phyloP scores from a whole-genome alignment of 2,888 invertebrate genomes.

The Apotomis betuletana region DNA sequence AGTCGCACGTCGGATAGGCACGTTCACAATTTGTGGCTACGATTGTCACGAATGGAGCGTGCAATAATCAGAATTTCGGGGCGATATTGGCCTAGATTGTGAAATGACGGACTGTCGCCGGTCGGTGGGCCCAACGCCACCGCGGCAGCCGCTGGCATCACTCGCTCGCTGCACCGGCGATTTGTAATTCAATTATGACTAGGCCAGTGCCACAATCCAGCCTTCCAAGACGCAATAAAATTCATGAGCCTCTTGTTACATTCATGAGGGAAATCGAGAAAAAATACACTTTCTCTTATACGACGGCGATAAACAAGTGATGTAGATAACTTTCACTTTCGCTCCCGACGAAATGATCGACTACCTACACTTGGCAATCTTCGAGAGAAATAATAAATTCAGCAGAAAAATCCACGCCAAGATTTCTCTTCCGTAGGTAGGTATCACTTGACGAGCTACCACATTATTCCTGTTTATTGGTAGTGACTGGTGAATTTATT shows the following conservation, averaged over 20 bases:
- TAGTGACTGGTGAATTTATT: constrained; percentile 16
- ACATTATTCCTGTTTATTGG: constrained; percentile 21
- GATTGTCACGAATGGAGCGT: constrained; percentile 64
- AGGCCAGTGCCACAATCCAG: constrained; percentile 53
- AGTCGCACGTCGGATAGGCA: constrained; percentile 56
- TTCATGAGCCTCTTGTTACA: constrained; percentile 64
- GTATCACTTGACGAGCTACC: constrained; percentile 13
- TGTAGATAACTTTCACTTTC: constrained; percentile 26
- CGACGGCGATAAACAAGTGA: constrained; percentile 53
- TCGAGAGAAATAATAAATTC: constrained; percentile 7
- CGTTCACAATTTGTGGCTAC: constrained; percentile 66
- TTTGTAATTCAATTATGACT: constrained; percentile 65
- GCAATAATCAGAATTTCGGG: constrained; percentile 62
- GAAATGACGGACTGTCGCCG: constrained; percentile 49
- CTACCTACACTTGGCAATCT: constrained; percentile 25
- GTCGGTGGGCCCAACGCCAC: constrained; percentile 28
- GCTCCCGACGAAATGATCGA: constrained; percentile 20
- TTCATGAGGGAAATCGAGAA: constrained; percentile 60
- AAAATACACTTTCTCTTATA: constrained; percentile 56
- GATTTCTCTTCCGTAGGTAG: constrained; percentile 8
- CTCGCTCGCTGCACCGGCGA: constrained; percentile 44
- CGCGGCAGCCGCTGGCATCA: constrained; percentile 29
- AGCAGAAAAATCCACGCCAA: constrained; percentile 1
- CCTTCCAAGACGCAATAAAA: constrained; percentile 58
- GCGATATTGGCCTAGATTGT: constrained; percentile 57